Evolutionary conservation across 2,113 vertebrate genomes (phyloP).

Genomic region (Mesocricetus auratus): DNA sequence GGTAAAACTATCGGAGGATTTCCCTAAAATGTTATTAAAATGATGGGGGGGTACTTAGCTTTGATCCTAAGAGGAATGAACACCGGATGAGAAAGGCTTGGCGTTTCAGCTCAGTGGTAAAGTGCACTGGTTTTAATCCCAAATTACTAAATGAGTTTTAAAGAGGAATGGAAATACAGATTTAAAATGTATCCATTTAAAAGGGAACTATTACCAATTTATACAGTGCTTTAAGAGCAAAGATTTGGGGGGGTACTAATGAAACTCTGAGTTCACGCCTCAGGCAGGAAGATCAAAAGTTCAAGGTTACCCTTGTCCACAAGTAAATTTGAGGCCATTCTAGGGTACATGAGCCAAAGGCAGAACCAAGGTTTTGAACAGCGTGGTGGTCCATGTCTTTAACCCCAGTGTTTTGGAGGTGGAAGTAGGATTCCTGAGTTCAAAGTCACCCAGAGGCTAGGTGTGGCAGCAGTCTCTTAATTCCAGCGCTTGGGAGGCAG

Average conservation of each 20-base stretch:
- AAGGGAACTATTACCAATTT: neutral
- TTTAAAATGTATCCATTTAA: constrained; percentile 47
- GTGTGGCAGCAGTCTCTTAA: neutral
- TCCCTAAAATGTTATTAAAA: constrained; percentile 71
- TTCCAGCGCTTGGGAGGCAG: neutral
- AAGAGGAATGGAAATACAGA: neutral
- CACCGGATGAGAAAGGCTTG: neutral
- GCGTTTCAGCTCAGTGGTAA: neutral
- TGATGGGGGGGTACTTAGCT: constrained; percentile 28
- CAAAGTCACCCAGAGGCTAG: neutral
- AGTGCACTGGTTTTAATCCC: neutral
- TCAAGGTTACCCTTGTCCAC: neutral
- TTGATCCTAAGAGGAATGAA: constrained; percentile 64
- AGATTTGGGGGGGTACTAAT: neutral
- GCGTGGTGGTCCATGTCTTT: neutral
- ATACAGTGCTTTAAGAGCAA: neutral
- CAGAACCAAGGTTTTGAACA: neutral
- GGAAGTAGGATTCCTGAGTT: neutral
- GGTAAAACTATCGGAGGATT: constrained; percentile 64
- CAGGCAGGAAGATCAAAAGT: neutral
- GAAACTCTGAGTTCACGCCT: neutral
- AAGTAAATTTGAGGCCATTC: neutral
- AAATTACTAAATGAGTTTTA: neutral
- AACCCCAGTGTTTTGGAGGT: neutral
- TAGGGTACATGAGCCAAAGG: neutral